Conservation (phyloP, 2,888 invertebrate genomes). For the Xylota sylvarum region DNA sequence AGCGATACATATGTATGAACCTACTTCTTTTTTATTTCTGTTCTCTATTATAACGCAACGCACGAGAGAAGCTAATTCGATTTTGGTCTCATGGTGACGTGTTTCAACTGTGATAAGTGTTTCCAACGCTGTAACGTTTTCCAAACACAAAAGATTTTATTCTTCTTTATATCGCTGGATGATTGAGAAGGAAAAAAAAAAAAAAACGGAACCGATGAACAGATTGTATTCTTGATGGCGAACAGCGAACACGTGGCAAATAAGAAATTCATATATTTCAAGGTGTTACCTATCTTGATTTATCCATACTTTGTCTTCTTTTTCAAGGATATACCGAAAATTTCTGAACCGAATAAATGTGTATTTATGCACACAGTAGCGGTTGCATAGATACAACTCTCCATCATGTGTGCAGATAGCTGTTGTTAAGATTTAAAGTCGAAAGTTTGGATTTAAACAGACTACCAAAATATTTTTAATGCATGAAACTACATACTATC, state of each 20-base stretch:
- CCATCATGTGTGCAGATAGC: no score
- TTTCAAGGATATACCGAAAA: neutral
- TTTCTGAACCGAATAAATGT: neutral
- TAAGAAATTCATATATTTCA: constrained; percentile 7
- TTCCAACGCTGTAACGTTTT: neutral
- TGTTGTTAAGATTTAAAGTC: neutral
- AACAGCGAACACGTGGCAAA: constrained; percentile 24
- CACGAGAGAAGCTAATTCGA: constrained; percentile 28
- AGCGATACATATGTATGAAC: neutral
- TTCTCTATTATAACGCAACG: neutral
- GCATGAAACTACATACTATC: no score
- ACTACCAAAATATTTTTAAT: no score
- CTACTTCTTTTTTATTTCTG: neutral
- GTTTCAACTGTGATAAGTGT: constrained; percentile 24
- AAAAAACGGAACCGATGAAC: neutral
- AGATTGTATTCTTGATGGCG: constrained; percentile 6
- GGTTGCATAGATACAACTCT: neutral
- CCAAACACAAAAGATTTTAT: constrained; percentile 14
- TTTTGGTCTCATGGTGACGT: constrained; percentile 26
- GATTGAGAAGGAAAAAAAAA: neutral
- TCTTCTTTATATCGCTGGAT: neutral
- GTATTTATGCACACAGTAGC: constrained; percentile 7
- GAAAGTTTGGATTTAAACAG: no score
- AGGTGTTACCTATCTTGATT: neutral
- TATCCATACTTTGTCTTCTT: neutral